Conservation (phyloP, 2,888 invertebrate species). For the Toxonevra muliebris region DNA sequence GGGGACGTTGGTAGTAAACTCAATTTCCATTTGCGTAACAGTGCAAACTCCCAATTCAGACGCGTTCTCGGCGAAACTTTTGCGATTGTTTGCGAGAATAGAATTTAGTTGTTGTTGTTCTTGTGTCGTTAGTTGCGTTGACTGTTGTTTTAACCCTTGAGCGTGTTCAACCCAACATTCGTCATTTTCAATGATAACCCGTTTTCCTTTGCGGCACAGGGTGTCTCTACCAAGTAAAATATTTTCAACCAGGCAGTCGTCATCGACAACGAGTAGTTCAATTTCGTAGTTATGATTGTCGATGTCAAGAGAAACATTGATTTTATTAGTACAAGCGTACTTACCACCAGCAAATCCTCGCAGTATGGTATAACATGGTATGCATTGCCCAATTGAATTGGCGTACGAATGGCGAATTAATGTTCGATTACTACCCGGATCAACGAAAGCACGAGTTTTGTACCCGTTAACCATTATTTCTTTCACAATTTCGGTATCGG, state of each 20-base stretch:
- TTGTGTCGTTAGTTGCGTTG: neutral
- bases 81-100: neutral
- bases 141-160: neutral
- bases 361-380: neutral
- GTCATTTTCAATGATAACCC: neutral
- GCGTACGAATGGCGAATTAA: too few species aligned
- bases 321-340: too few species aligned
- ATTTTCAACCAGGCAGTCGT: neutral
- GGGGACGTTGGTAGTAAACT: conserved; percentile 11
- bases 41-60: conserved; percentile 2
- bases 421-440: too few species aligned
- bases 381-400: too few species aligned
- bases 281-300: too few species aligned
- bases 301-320: too few species aligned
- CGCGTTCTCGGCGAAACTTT: neutral
- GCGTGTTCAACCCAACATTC: conserved; percentile 9
- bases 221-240: conserved; percentile 1
- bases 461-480: too few species aligned
- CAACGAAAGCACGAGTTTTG: too few species aligned
- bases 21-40: conserved; percentile 17
- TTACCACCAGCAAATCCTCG: too few species aligned
- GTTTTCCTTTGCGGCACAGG: neutral
- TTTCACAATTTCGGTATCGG: too few species aligned
- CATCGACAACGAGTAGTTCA: neutral
- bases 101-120: neutral